Base-by-base conservation (phyloP, 2,888 invertebrate genomes). In the Pyrrhia umbra region DNA sequence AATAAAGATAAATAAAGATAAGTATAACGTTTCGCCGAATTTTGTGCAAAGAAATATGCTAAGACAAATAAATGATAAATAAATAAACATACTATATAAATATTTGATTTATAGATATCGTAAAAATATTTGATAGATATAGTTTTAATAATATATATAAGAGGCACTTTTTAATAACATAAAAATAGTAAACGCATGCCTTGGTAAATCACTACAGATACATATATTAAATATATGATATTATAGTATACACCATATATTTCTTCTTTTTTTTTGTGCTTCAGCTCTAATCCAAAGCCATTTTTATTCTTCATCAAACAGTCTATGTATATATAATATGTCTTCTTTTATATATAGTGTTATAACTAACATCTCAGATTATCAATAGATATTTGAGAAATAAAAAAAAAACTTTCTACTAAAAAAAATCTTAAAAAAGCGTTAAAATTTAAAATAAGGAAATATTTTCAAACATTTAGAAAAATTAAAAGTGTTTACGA, bases 181-280 rank as follows among this genome's bases (percentile, higher is more conserved):
- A 39, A 15, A 23, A 30, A 1, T 27, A 1, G 21, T 16, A 16
- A 13, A 50, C 20, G 6, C n/a, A 30, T 62, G 43, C n/a, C 43
- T 68, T 75, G 51, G 16, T 3, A 47, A 72, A 37, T 27, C 56
- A 66, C 20, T 59, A 62, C 18, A 40, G 16, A 23, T 37, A 25
- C 46, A 49, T 10, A 37, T 40, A 52, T 49, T 59, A 34, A 10
- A 15, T 65, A 55, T 18, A 39, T 62, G 49, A 50, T 50, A 55
- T 39, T 52, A 64, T 25, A 58, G 59, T 59, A 75, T 75, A 47
- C 37, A 68, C 13, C 39, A 57, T 64, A 54, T 57, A 10, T 30
- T 57, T 40, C 21, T 64, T 66, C n/a, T 57, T 65, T 57, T 68
- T 77, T 80, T 80, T 78, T 80, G 75, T 65, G 81, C 75, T 75